A percentile compares a stretch with the other conserved stretches of the same genome.
Evolutionary conservation across 2,797 vertebrate genomes (phyloP).

Genomic region (Spondyliosoma cantharus): DNA sequence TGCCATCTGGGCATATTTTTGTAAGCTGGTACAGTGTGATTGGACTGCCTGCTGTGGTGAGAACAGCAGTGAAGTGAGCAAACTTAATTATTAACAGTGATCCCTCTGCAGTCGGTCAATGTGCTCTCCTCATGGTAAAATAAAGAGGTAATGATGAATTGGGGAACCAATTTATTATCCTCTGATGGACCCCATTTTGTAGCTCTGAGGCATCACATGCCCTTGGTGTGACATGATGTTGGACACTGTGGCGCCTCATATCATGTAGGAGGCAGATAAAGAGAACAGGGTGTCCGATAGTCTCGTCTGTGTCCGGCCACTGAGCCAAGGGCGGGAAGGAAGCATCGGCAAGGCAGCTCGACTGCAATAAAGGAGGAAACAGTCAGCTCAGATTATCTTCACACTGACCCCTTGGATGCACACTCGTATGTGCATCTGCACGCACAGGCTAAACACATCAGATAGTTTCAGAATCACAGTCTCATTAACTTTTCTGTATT

Average conservation of each 20-base stretch:
- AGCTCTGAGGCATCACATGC: conserved; percentile 11
- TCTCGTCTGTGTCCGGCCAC: conserved; percentile 49
- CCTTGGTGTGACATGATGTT: conserved; percentile 25
- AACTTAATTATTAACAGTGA: not conserved
- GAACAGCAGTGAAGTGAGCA: not conserved
- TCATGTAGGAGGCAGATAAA: conserved; percentile 27
- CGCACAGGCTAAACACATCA: conserved; percentile 7
- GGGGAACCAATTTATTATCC: not conserved
- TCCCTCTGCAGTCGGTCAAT: not conserved
- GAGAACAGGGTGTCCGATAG: conserved; percentile 41
- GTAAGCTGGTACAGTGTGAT: not conserved
- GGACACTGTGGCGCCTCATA: conserved; percentile 24
- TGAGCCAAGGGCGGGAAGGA: conserved; percentile 48
- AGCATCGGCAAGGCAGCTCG: conserved; percentile 24
- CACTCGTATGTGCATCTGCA: not conserved
- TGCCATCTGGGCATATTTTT: not conserved
- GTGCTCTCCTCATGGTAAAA: not conserved
- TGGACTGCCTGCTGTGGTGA: not conserved
- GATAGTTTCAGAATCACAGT: conserved; percentile 10
- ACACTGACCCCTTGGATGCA: conserved; percentile 41
- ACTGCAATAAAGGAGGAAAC: conserved; percentile 47
- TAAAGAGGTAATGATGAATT: conserved; percentile 1
- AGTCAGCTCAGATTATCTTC: conserved; percentile 70
- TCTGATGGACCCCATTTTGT: not conserved
- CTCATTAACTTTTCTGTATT: conserved; percentile 26